Evolutionary conservation across 2,888 invertebrate genomes (phyloP).

Genomic region (Leptopterna dolabrata): DNA sequence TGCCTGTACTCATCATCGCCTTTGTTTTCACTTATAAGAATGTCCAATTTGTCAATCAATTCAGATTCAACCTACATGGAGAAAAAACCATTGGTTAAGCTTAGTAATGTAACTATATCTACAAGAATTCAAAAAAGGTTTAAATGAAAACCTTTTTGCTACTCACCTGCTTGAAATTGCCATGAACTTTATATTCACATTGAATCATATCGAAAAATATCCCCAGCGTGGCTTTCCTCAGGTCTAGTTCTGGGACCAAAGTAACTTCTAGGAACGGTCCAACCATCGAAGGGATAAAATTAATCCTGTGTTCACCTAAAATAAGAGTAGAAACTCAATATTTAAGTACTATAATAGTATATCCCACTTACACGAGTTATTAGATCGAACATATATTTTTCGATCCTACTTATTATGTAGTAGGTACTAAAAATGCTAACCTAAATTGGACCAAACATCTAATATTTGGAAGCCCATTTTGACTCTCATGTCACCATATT

Average conservation of each 20-base stretch:
- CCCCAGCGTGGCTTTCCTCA: constrained; percentile 89
- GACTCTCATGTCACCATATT: constrained; percentile 91
- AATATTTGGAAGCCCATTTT: constrained; percentile 92
- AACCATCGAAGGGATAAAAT: constrained; percentile 92
- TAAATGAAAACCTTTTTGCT: no score
- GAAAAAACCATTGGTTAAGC: not conserved
- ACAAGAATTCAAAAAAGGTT: no score
- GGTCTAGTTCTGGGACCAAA: constrained; percentile 84
- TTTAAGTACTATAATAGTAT: not conserved
- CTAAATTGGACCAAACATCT: constrained; percentile 90
- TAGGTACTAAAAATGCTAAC: constrained; percentile 65
- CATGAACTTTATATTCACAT: constrained; percentile 84
- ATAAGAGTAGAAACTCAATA: constrained; percentile 65
- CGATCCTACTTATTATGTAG: not conserved
- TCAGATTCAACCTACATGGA: constrained; percentile 85
- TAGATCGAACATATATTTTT: not conserved
- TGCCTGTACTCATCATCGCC: constrained; percentile 93
- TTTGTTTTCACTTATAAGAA: constrained; percentile 91
- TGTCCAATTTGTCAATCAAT: constrained; percentile 92
- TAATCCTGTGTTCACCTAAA: constrained; percentile 80
- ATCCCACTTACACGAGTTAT: not conserved
- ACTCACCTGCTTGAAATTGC: constrained; percentile 81
- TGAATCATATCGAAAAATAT: constrained; percentile 97
- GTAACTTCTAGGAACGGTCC: constrained; percentile 95
- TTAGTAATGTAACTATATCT: not conserved